Evolutionary conservation across 2,113 vertebrate genomes (phyloP).

Genomic region (Thermophis baileyi): DNA sequence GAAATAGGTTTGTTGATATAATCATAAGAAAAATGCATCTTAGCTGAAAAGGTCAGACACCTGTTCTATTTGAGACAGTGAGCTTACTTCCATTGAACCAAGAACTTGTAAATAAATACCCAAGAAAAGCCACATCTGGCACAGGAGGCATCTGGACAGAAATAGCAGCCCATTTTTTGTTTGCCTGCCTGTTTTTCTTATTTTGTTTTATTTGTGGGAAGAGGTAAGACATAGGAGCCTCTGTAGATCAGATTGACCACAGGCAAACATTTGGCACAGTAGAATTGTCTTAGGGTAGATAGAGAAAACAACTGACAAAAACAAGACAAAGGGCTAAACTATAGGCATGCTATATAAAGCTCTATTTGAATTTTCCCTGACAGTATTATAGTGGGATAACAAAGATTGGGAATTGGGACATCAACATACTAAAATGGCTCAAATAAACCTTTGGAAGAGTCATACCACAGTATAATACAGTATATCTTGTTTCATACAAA

Average conservation of each 20-base stretch:
- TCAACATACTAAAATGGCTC: not conserved
- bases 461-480: not conserved
- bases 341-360: not conserved
- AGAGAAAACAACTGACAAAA: not conserved
- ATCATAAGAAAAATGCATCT: conserved; percentile 8
- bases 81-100: not conserved
- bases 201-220: not conserved
- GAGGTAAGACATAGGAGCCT: not conserved
- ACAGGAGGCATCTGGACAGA: fast-evolving
- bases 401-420: not conserved
- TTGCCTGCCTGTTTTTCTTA: not conserved
- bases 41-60: conserved; percentile 23
- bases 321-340: not conserved
- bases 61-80: conserved; percentile 11
- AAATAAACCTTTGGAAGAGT: not conserved
- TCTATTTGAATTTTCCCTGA: not conserved
- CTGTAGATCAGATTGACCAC: not conserved
- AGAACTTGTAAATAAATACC: not conserved
- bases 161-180: not conserved
- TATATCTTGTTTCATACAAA: not conserved
- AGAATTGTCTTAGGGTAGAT: not conserved
- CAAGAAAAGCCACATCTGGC: conserved; percentile 16
- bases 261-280: not conserved
- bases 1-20: conserved; percentile 12
- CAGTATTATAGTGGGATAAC: not conserved